These are phyloP conservation scores for Arrhopalites spinosus DNA, from an alignment of 2,888 invertebrate genomes.

Conservation along the genomic window DNA sequence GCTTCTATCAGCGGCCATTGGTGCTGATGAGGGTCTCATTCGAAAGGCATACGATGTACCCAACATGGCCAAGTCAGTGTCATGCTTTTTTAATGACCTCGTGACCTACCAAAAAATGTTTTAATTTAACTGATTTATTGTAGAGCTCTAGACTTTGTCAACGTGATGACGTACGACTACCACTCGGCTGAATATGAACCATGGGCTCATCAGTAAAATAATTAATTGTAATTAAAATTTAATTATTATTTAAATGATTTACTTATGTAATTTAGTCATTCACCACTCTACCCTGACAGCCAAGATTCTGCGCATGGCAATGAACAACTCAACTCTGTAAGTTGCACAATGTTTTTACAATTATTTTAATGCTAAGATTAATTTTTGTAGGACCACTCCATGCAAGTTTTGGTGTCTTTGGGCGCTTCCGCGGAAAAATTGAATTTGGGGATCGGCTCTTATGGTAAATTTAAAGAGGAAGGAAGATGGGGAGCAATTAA, in stretches of 20 bases:
- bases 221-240: no score
- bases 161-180: slow-evolving; percentile 58
- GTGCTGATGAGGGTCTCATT: slow-evolving; percentile 44
- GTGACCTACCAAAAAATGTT: no score
- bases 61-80: background rate
- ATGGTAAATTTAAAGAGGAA: no score
- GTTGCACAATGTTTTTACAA: slow-evolving; percentile 13
- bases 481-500: no score
- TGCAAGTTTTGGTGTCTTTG: slow-evolving; percentile 1
- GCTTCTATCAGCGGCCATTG: slow-evolving; percentile 47
- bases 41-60: slow-evolving; percentile 44
- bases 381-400: background rate
- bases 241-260: no score
- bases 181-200: slow-evolving; percentile 54
- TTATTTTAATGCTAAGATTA: background rate
- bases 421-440: slow-evolving; percentile 39
- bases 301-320: slow-evolving; percentile 50
- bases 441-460: slow-evolving; percentile 35
- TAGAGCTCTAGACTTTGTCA: slow-evolving; percentile 58
- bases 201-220: slow-evolving; percentile 57
- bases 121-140: background rate
- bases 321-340: slow-evolving; percentile 55
- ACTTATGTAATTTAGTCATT: no score
- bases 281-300: slow-evolving; percentile 56
- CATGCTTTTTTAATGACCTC: background rate